These are phyloP conservation scores for Alca torda DNA, from an alignment of 2,797 vertebrate genomes.

Conservation along the genomic window DNA sequence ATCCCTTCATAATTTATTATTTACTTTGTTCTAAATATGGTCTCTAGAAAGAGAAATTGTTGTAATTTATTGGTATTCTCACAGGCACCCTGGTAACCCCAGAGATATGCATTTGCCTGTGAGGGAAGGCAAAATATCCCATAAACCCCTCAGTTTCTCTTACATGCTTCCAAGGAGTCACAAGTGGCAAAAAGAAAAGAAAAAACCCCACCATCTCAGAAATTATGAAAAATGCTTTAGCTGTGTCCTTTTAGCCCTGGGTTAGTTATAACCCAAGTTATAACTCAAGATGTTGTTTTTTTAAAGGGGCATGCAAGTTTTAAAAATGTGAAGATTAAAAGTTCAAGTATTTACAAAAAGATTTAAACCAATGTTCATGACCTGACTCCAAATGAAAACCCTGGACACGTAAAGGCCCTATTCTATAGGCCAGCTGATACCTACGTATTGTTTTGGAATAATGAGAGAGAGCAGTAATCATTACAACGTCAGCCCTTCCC, in stretches of 20 bases:
- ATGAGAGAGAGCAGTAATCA: slow-evolving; percentile 28
- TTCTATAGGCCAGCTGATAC: background rate
- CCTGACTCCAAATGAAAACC: background rate
- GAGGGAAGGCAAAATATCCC: background rate
- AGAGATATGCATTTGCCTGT: background rate
- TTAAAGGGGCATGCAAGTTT: background rate
- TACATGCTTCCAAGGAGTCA: background rate
- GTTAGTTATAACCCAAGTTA: background rate
- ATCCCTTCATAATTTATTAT: background rate
- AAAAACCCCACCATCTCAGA: background rate
- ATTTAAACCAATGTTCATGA: background rate
- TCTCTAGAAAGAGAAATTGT: background rate
- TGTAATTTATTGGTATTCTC: background rate
- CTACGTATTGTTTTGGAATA: background rate
- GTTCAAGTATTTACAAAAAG: background rate
- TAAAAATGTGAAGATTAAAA: background rate
- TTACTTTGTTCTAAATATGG: background rate
- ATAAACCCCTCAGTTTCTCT: background rate
- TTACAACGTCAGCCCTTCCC: slow-evolving; percentile 10
- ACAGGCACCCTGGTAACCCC: background rate
- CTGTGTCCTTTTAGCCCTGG: background rate
- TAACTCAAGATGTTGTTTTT: background rate
- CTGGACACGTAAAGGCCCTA: background rate
- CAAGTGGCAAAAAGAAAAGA: background rate
- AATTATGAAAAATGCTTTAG: background rate